Evolutionary conservation across 92 coral and sea anemone genomes (phyloP), one percentile per base, ranked within the genome.

Genomic region (Micromussa lordhowensis): DNA sequence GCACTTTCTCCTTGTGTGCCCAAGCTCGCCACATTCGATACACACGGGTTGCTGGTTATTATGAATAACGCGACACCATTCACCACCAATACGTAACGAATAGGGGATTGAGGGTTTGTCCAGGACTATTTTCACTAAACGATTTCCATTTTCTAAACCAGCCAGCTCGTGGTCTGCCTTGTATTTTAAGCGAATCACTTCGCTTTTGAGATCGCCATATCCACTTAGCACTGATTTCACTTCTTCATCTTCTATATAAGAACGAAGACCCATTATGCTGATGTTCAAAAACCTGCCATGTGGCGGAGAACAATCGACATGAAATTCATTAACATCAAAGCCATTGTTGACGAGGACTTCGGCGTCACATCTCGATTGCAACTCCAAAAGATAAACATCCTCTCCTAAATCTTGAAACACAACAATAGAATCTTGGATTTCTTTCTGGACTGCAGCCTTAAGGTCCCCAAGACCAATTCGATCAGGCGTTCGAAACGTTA

Each of bases 141-240:
- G 63, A 51, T 91, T 91, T 0, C 93, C 88, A 48, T 91, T 91
- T n/a, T 91, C 88, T 0, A 82, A 24, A 1, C 91, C 88, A 18
- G 91, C 91, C 1, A 91, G 54, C 11, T 57, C 80, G 63, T 91
- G 93, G 48, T 79, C 84, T 0, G 61, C 34, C 31, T 87, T 87
- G 28, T 86, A 87, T 57, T 87, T 87, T 0, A 91, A 63, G 3
- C 91, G 32, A 4, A 91, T 83, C 6, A 91, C 64, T 2, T 82
- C 74, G 14, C 85, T 61, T 24, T 87, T 80, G 0, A 82, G 13
- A 61, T 82, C 88, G 0, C 93, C 91, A 24, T 87, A 82, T 19
- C 12, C 12, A 0, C 1, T 5, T 6, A 81, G 29, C 0, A 28
- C 84, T 0, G 31, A 29, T 0, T 0, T 18, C 3, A 83, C 22